phyloP scores from a whole-genome alignment of 2,113 vertebrate species.

The Xenotilapia flavipinnis region DNA sequence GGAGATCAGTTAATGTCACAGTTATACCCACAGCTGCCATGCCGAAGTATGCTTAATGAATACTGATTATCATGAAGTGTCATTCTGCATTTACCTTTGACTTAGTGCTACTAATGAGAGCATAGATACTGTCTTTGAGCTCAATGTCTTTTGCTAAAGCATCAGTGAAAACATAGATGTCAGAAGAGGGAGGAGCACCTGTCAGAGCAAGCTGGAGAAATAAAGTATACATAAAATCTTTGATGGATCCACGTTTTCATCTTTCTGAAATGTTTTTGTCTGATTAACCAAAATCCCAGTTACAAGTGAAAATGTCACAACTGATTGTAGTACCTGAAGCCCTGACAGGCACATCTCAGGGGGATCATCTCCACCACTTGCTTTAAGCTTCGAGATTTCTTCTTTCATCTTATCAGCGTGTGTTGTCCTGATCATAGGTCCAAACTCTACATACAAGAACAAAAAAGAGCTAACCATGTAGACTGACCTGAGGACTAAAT shows the following conservation, averaged over 20 bases:
- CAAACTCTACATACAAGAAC: constrained; percentile 45
- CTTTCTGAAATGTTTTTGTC: background rate
- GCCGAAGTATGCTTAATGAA: background rate
- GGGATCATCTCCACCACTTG: background rate
- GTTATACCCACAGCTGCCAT: rapidly evolving
- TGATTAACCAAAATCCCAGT: rapidly evolving
- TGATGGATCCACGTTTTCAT: background rate
- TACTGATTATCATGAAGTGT: background rate
- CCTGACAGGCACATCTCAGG: constrained; percentile 74
- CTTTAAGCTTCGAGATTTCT: constrained; percentile 44
- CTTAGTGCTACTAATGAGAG: constrained; percentile 63
- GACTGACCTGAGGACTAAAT: background rate
- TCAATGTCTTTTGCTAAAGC: constrained; percentile 60
- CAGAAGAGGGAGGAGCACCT: constrained; percentile 55
- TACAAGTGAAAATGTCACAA: background rate
- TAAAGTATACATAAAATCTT: background rate
- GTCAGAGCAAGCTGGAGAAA: constrained; percentile 67
- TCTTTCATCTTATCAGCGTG: constrained; percentile 59
- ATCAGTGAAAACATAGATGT: constrained; percentile 74
- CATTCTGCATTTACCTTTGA: constrained; percentile 54
- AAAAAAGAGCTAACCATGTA: background rate
- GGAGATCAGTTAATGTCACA: background rate
- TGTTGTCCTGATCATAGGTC: constrained; percentile 61
- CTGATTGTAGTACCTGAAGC: constrained; percentile 58
- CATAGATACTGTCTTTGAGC: constrained; percentile 59